Percentiles rank a stretch among this genome's conserved stretches.
phyloP scores from a whole-genome alignment of 1,140 invertebrate species.

The Drosophila tristis region DNA sequence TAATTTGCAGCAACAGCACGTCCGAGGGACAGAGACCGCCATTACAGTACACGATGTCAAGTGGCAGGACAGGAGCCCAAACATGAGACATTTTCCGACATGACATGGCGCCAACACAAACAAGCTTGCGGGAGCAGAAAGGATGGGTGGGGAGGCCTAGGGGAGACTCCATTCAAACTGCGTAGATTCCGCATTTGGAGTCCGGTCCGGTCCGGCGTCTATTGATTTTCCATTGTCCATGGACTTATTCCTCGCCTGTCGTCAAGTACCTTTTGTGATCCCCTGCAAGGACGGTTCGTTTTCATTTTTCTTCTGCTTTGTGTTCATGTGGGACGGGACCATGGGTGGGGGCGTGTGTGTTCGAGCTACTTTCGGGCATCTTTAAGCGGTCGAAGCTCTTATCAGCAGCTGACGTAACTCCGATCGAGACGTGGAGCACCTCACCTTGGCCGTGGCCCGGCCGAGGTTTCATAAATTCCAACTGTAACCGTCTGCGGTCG shows the following conservation, averaged over 20 bases:
- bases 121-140: not conserved
- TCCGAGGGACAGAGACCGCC: constrained; percentile 17
- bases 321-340: constrained; percentile 19
- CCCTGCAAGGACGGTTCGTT: constrained; percentile 1
- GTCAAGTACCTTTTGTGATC: constrained; percentile 41
- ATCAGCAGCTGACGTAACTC: constrained; percentile 46
- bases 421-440: constrained; percentile 25
- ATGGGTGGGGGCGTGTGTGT: not conserved
- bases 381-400: constrained; percentile 12
- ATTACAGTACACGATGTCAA: constrained; percentile 47
- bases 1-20: constrained; percentile 53
- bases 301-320: constrained; percentile 5
- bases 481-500: constrained; percentile 58
- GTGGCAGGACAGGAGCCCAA: constrained; percentile 28
- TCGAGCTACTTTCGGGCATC: not conserved
- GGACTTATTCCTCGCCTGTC: constrained; percentile 34
- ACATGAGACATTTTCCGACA: constrained; percentile 37
- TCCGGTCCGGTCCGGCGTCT: constrained; percentile 4
- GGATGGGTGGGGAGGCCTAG: not conserved
- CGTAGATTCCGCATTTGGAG: constrained; percentile 36
- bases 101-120: constrained; percentile 58
- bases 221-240: constrained; percentile 51
- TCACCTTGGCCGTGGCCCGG: constrained; percentile 36
- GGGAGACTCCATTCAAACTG: constrained; percentile 35
- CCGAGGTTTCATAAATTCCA: constrained; percentile 61